These are phyloP conservation scores for Heterotilapia buettikoferi DNA, from an alignment of 2,113 vertebrate species.

Conservation along the genomic window DNA sequence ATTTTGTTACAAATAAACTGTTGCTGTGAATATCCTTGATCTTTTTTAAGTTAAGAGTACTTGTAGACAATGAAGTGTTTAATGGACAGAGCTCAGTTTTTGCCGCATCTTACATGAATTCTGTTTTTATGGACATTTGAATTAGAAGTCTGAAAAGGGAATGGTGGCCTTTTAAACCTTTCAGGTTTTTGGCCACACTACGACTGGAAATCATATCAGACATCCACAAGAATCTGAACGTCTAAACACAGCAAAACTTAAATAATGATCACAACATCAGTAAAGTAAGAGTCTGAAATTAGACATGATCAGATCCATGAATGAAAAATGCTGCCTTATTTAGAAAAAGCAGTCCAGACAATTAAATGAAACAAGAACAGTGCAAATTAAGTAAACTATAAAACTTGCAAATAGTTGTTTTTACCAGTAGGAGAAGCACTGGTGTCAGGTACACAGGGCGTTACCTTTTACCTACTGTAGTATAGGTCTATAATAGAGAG, in stretches of 20 bases:
- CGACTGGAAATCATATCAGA: not conserved
- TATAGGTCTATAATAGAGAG: not conserved
- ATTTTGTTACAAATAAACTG: not conserved
- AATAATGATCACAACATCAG: not conserved
- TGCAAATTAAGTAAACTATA: not conserved
- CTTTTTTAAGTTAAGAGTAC: not conserved
- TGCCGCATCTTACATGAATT: not conserved
- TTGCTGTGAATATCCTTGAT: not conserved
- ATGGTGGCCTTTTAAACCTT: not conserved
- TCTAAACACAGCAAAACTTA: not conserved
- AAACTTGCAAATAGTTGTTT: not conserved
- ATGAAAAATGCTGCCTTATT: not conserved
- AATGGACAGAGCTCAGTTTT: not conserved
- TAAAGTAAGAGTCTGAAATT: not conserved
- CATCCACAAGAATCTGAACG: not conserved
- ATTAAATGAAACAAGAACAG: not conserved
- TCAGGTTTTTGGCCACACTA: not conserved
- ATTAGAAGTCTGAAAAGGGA: rapidly evolving
- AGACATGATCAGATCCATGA: not conserved
- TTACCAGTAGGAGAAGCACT: not conserved
- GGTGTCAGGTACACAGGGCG: not conserved
- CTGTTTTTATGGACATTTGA: not conserved
- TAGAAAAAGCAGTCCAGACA: not conserved
- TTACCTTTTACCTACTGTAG: not conserved
- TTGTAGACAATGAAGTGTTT: not conserved